phyloP scores from a whole-genome alignment of 2,888 invertebrate species.

The Julus scanicus region DNA sequence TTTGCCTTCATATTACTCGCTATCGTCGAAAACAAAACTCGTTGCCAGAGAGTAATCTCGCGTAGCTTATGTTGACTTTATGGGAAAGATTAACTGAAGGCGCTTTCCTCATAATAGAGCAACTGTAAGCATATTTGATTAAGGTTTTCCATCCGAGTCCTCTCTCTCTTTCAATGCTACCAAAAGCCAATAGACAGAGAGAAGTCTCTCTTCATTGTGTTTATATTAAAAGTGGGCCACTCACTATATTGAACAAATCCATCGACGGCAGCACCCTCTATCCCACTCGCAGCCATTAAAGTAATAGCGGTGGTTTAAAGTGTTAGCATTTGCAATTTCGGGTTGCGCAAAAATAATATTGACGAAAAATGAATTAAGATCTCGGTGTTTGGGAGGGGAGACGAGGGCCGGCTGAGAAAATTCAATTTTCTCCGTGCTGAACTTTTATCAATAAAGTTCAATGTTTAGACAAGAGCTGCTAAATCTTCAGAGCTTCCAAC shows the following conservation, averaged over 20 bases:
- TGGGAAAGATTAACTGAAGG: constrained; percentile 1
- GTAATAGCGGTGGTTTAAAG: not conserved
- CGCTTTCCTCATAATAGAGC: constrained; percentile 1
- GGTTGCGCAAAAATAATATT: not conserved
- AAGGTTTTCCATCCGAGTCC: not conserved
- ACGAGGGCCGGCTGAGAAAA: not conserved
- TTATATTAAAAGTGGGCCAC: not conserved
- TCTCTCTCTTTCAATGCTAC: not conserved
- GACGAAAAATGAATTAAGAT: constrained; percentile 1
- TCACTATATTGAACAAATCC: not conserved
- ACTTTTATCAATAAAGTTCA: not conserved
- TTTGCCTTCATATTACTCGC: not conserved
- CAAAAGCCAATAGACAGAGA: not conserved
- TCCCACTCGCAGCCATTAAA: not conserved
- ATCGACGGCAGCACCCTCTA: not conserved
- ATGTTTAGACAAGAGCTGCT: not conserved
- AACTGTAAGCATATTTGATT: constrained; percentile 1
- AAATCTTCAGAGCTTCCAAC: not conserved
- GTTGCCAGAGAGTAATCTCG: not conserved
- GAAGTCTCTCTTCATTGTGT: not conserved
- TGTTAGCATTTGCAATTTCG: not conserved
- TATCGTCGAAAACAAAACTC: not conserved
- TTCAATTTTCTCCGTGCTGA: not conserved
- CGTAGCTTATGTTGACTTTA: not conserved
- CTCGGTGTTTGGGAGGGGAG: not conserved